phyloP scores from a whole-genome alignment of 2,888 invertebrate species.

The Drosophila hamatofila region DNA sequence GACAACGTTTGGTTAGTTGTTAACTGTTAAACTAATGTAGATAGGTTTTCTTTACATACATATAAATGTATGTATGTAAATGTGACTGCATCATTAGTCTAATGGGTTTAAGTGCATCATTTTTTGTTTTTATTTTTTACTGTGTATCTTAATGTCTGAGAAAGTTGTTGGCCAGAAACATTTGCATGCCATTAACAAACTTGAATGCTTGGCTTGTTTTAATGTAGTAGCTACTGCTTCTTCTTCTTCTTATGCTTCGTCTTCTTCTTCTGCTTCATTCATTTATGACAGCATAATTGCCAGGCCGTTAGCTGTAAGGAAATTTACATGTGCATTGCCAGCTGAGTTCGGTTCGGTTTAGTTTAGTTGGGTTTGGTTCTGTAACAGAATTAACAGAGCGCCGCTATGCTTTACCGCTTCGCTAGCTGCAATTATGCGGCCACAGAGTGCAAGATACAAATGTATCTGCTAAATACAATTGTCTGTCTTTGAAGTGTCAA shows the following conservation, averaged over 20 bases:
- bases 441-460: slow-evolving; percentile 49
- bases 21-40: slow-evolving; percentile 1
- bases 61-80: no score
- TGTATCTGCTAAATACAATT: slow-evolving; percentile 5
- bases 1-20: not conserved
- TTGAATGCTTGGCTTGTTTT: slow-evolving; percentile 61
- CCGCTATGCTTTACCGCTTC: slow-evolving; percentile 69
- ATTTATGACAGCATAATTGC: slow-evolving; percentile 74
- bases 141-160: slow-evolving; percentile 49
- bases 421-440: slow-evolving; percentile 71
- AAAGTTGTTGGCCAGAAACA: slow-evolving; percentile 63
- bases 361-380: slow-evolving; percentile 37
- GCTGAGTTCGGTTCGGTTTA: slow-evolving; percentile 34
- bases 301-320: slow-evolving; percentile 48
- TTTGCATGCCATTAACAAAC: slow-evolving; percentile 67
- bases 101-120: slow-evolving; percentile 58
- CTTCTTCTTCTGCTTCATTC: slow-evolving; percentile 35
- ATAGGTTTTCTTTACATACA: not conserved
- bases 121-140: slow-evolving; percentile 12
- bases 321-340: slow-evolving; percentile 42
- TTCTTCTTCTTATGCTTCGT: slow-evolving; percentile 27
- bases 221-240: slow-evolving; percentile 42
- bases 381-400: slow-evolving; percentile 73
- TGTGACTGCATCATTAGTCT: slow-evolving; percentile 59
- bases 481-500: slow-evolving; percentile 24